Evolutionary conservation across 2,113 vertebrate genomes (phyloP).

Genomic region (Trinectes maculatus): DNA sequence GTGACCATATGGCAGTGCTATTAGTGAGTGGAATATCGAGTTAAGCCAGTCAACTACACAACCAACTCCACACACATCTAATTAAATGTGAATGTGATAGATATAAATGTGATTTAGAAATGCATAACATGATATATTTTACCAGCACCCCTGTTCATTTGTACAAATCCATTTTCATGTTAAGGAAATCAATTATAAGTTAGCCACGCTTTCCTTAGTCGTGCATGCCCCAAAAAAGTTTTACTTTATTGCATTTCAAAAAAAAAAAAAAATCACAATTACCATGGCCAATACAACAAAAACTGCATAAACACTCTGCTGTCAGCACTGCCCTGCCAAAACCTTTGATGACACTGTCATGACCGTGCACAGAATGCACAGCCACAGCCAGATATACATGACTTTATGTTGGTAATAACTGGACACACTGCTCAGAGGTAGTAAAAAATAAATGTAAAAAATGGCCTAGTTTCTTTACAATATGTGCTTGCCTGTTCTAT

Average conservation of each 20-base stretch:
- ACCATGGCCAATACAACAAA: conserved; percentile 19
- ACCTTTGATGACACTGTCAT: not conserved
- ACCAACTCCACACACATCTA: not conserved
- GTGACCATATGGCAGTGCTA: conserved; percentile 9
- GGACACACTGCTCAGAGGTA: conserved; percentile 34
- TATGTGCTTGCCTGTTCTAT: conserved; percentile 33
- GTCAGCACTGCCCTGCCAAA: not conserved
- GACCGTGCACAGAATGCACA: not conserved
- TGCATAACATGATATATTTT: conserved; percentile 9
- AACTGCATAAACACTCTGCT: conserved; percentile 10
- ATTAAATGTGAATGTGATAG: not conserved
- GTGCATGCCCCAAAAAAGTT: too few species aligned
- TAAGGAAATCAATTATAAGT: conserved; percentile 3
- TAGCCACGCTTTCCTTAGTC: too few species aligned
- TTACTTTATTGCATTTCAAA: conserved; percentile 2
- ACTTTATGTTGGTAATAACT: conserved; percentile 8
- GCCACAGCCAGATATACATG: not conserved
- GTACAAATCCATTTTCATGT: not conserved
- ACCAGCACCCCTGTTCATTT: conserved; percentile 11
- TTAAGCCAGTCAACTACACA: not conserved
- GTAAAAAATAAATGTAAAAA: conserved; percentile 15
- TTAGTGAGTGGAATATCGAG: conserved; percentile 4
- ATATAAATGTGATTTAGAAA: not conserved
- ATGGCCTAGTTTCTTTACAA: conserved; percentile 22
- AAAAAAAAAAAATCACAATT: conserved; percentile 8